Evolutionary conservation across 2,888 invertebrate species (phyloP), one percentile per base, ranked within the genome.

Genomic region (Corythucha ciliata): DNA sequence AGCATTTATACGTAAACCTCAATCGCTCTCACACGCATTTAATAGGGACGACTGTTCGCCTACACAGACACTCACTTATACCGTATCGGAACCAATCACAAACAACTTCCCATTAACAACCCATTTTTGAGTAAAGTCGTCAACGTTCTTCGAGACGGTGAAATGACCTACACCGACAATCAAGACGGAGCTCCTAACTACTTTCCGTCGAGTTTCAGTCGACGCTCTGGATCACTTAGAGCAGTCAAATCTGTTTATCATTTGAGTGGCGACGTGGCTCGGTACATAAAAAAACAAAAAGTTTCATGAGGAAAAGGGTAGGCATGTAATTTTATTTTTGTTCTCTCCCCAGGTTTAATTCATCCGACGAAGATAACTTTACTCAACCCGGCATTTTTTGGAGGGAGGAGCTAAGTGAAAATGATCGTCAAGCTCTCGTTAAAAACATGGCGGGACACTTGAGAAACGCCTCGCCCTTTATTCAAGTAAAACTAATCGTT

Each of bases 61-160:
- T 91, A 97, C 68, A 79, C 80, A 1, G 94, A 96, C 69, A 90
- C 96, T 0, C 96, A 96, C 63, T 77, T 84, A 57, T 81, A 91
- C 69, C 80, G 91, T 47, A 73, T 97, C 60, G 97, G 97, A 8
- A 76, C 88, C 1, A 97, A 97, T 72, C 85, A 81, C 68, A 74
- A 86, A 57, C 93, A 94, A 68, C 76, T 97, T 34, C 90, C 94
- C 0, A 91, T 97, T n/a, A 97, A 97, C 70, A 92, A 93, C 66
- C 94, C 97, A 10, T 48, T 48, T 40, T 27, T 37, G 14, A 42
- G 25, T 59, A 57, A 42, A 10, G 58, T 62, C 3, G 44, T 57
- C 7, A 89, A 92, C 68, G 93, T 88, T 65, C 90, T 93, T 69
- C 78, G 94, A 29, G 94, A 94, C 67, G 96, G 94, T 0, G 76